phyloP scores from a whole-genome alignment of 2,113 vertebrate genomes.

The Lophius piscatorius region DNA sequence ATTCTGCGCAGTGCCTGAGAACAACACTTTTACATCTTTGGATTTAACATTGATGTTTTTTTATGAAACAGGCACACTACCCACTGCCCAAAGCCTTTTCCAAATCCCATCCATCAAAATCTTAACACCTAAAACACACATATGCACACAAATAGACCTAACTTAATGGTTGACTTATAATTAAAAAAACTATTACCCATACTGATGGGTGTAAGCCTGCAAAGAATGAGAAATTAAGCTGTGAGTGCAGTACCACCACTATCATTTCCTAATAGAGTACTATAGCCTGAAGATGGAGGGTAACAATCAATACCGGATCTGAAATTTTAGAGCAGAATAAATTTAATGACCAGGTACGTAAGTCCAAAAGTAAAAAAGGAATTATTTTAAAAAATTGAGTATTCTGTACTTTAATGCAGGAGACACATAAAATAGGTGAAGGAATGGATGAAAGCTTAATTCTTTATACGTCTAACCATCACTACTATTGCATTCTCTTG shows the following conservation, averaged over 20 bases:
- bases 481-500: conserved; percentile 40
- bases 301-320: conserved; percentile 6
- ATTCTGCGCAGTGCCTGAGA: background rate
- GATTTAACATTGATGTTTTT: conserved; percentile 4
- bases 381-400: background rate
- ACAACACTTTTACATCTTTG: background rate
- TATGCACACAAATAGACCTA: conserved; percentile 11
- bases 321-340: background rate
- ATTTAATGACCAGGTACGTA: background rate
- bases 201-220: conserved; percentile 15
- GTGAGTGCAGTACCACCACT: background rate
- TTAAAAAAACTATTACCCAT: conserved; percentile 43
- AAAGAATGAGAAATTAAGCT: conserved; percentile 21
- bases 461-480: conserved; percentile 15
- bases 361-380: background rate
- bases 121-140: conserved; percentile 1
- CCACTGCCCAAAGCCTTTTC: background rate
- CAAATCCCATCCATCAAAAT: background rate
- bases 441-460: background rate
- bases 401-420: background rate
- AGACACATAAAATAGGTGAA: conserved; percentile 4
- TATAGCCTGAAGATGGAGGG: conserved; percentile 1
- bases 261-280: conserved; percentile 15
- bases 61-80: conserved; percentile 27
- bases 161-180: conserved; percentile 42